These are phyloP conservation scores for Synanceia verrucosa DNA, from an alignment of 2,797 vertebrate genomes.

Conservation along the genomic window DNA sequence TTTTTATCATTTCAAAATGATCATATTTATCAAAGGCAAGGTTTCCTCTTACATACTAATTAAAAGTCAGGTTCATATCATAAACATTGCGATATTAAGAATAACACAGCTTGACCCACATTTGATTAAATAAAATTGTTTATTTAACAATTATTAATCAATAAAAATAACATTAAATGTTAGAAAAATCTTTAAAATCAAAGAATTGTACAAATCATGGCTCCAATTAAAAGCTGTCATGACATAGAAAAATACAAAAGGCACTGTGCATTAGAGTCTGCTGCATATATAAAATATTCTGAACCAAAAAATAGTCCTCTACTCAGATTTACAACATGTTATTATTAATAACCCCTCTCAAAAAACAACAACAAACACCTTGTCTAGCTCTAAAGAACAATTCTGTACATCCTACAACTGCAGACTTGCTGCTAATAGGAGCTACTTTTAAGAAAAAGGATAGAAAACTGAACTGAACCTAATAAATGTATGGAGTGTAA, in stretches of 20 bases:
- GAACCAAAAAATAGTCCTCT: constrained; percentile 41
- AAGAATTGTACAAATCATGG: constrained; percentile 77
- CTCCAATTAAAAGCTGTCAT: constrained; percentile 60
- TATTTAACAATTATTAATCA: constrained; percentile 80
- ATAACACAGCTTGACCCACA: neutral
- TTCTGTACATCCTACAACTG: constrained; percentile 1
- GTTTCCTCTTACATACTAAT: neutral
- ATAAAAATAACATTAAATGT: constrained; percentile 80
- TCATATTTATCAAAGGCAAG: neutral
- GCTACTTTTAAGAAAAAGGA: constrained; percentile 11
- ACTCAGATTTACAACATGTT: constrained; percentile 52
- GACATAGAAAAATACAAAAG: constrained; percentile 85
- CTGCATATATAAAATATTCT: constrained; percentile 57
- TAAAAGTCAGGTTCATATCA: neutral
- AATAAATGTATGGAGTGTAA: constrained; percentile 48
- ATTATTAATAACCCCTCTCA: constrained; percentile 3
- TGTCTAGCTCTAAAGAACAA: constrained; percentile 13
- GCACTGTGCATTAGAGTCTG: constrained; percentile 79
- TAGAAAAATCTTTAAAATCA: constrained; percentile 77
- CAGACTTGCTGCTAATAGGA: constrained; percentile 24
- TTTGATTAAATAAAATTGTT: constrained; percentile 78
- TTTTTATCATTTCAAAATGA: neutral
- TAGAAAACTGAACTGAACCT: neutral
- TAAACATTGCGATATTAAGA: neutral
- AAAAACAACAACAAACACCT: constrained; percentile 5